A percentile compares a stretch with the other conserved stretches of the same genome.
Evolutionary conservation across 2,113 vertebrate genomes (phyloP).

Genomic region (Piprites chloris): DNA sequence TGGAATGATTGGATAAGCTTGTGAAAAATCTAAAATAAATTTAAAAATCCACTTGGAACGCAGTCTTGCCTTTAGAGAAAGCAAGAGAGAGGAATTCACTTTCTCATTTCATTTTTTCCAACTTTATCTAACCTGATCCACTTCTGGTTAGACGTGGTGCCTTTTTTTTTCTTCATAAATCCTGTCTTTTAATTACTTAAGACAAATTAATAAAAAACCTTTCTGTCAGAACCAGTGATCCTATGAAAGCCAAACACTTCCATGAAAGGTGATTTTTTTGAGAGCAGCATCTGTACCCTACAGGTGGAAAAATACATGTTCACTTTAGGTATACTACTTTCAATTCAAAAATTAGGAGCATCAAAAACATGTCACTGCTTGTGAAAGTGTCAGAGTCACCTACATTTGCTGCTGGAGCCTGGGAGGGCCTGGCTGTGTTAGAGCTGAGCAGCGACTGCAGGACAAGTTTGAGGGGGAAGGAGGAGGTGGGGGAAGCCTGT

Average conservation of each 20-base stretch:
- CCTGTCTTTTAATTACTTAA: neutral
- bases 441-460: neutral
- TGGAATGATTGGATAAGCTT: neutral
- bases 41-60: fast-evolving
- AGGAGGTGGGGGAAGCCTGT: neutral
- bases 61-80: neutral
- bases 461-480: neutral
- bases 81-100: neutral
- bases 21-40: neutral
- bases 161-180: neutral
- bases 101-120: neutral
- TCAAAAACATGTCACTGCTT: fast-evolving
- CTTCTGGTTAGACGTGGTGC: neutral
- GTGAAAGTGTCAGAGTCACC: neutral
- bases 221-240: neutral
- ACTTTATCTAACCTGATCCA: neutral
- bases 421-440: neutral
- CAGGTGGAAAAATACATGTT: neutral
- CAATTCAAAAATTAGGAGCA: neutral
- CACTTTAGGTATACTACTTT: neutral
- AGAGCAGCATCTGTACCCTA: neutral
- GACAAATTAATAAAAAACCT: neutral
- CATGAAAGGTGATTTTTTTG: neutral
- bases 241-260: neutral
- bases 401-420: neutral